Conservation (phyloP, 2,797 vertebrate species). For the Steatocranus sp. region DNA sequence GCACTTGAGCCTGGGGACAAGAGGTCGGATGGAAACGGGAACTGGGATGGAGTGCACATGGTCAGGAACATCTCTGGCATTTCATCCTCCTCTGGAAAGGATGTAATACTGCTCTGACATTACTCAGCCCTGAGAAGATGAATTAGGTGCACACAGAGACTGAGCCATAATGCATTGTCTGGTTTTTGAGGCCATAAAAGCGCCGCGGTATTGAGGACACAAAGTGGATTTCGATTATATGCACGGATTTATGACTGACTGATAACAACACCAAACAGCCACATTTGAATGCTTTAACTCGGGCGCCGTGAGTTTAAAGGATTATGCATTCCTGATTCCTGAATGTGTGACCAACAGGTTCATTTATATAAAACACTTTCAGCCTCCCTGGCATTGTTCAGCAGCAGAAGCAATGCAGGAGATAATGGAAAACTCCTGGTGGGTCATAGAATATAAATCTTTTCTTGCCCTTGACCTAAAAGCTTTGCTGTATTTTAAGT, state of each 20-base stretch:
- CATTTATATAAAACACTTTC: neutral
- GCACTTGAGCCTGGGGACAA: constrained; percentile 52
- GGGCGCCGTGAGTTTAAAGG: neutral
- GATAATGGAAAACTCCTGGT: constrained; percentile 3
- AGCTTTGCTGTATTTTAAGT: constrained; percentile 5
- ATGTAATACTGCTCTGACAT: constrained; percentile 49
- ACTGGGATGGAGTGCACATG: constrained; percentile 42
- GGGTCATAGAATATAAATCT: constrained; percentile 8
- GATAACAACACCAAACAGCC: neutral
- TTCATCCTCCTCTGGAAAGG: constrained; percentile 56
- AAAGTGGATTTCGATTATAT: neutral
- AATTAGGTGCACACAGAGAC: constrained; percentile 18
- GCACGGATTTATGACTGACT: neutral
- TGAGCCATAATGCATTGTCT: neutral
- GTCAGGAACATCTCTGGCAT: constrained; percentile 60
- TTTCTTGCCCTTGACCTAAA: constrained; percentile 36
- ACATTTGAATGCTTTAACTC: neutral
- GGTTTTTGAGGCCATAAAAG: neutral
- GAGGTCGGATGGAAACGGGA: constrained; percentile 37
- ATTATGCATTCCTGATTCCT: neutral
- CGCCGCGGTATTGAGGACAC: neutral
- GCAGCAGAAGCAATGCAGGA: neutral
- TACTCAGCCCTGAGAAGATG: constrained; percentile 37
- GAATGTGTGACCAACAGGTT: neutral
- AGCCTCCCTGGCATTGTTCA: neutral